A percentile compares a stretch with the other conserved stretches of the same genome.
Conservation (phyloP, 2,113 vertebrate genomes). For the Eretmochelys imbricata region DNA sequence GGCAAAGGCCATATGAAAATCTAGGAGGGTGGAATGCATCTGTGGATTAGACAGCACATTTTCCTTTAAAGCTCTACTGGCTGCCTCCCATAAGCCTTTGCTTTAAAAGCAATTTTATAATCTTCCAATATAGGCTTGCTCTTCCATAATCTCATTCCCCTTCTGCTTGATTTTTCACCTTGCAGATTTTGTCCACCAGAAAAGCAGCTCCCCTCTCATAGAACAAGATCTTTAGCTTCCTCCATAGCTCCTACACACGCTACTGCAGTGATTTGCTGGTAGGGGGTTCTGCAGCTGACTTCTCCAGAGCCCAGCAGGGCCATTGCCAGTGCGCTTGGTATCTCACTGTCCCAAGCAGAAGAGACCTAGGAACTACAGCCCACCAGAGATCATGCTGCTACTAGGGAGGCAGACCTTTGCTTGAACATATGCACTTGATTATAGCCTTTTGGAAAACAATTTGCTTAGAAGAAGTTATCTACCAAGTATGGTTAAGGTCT, state of each 20-base stretch:
- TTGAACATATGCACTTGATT: constrained; percentile 19
- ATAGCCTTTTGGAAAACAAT: not conserved
- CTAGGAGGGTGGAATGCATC: not conserved
- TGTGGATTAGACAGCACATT: not conserved
- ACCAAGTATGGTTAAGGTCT: not conserved
- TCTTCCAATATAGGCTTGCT: constrained; percentile 15
- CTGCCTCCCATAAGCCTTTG: not conserved
- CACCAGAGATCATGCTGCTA: not conserved
- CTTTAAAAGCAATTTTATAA: constrained; percentile 24
- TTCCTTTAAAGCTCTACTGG: not conserved
- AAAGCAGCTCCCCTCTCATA: not conserved
- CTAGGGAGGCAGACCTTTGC: not conserved
- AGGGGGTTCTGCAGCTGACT: not conserved
- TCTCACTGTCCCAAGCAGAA: not conserved
- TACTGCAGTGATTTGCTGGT: not conserved
- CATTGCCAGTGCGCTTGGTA: not conserved
- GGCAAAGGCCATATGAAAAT: constrained; percentile 17
- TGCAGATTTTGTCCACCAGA: not conserved
- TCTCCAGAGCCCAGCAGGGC: not conserved
- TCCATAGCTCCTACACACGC: not conserved
- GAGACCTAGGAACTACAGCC: not conserved
- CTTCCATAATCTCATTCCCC: constrained; percentile 12
- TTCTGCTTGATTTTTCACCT: not conserved
- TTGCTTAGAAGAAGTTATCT: not conserved
- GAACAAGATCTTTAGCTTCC: not conserved